Evolutionary conservation across 2,888 invertebrate genomes (phyloP).

Genomic region (Autographa pulchrina): DNA sequence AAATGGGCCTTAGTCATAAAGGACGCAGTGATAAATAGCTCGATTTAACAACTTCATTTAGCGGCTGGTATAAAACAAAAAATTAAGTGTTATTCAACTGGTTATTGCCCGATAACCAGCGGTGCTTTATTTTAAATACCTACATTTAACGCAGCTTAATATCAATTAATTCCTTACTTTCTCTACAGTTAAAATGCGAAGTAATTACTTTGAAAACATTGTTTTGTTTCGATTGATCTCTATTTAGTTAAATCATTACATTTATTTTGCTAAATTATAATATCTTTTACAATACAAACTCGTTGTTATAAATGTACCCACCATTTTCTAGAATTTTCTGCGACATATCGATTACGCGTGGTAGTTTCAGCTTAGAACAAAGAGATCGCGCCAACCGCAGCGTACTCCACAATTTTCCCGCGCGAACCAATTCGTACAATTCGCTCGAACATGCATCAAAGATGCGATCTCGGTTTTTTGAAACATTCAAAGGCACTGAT

Average conservation of each 20-base stretch:
- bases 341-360: constrained; percentile 32
- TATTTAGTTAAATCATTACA: neutral
- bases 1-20: too few relatives aligned
- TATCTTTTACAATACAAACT: neutral
- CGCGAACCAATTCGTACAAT: constrained; percentile 37
- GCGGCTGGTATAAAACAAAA: too few relatives aligned
- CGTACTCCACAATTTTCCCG: constrained; percentile 27
- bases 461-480: constrained; percentile 11
- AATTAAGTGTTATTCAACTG: too few relatives aligned
- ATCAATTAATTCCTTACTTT: neutral
- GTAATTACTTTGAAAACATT: neutral
- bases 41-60: too few relatives aligned
- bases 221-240: neutral
- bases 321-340: constrained; percentile 21
- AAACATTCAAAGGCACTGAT: constrained; percentile 16
- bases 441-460: constrained; percentile 42
- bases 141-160: neutral
- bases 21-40: too few relatives aligned
- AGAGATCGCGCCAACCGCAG: constrained; percentile 34
- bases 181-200: neutral
- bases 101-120: too few relatives aligned
- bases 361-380: constrained; percentile 29
- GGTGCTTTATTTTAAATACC: too few relatives aligned
- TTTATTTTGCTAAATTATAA: neutral
- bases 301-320: neutral